These are phyloP conservation scores for Aptenodytes patagonicus DNA, from an alignment of 2,113 vertebrate genomes.

Conservation along the genomic window DNA sequence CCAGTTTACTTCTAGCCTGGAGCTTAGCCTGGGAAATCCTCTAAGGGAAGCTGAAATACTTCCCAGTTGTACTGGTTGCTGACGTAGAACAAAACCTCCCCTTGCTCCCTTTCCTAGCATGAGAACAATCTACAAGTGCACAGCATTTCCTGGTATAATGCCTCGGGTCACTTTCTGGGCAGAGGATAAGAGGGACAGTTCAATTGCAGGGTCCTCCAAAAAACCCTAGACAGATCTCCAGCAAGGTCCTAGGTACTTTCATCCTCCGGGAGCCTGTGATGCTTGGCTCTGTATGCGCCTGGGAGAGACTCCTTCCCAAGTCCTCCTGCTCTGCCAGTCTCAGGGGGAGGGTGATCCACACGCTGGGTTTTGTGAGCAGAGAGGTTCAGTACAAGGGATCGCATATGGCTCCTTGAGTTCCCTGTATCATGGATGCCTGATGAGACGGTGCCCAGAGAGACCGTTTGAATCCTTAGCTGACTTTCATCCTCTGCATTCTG, in stretches of 20 bases:
- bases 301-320: not conserved
- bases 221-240: not conserved
- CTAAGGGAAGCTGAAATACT: not conserved
- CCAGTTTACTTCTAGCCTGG: not conserved
- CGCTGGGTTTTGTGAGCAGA: not conserved
- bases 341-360: not conserved
- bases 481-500: not conserved
- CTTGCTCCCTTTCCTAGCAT: not conserved
- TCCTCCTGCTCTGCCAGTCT: not conserved
- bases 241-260: not conserved
- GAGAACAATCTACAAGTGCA: not conserved
- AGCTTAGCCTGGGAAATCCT: not conserved
- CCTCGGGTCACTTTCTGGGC: not conserved
- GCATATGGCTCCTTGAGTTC: not conserved
- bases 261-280: not conserved
- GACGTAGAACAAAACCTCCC: not conserved
- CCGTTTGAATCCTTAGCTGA: not conserved
- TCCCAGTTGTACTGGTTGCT: not conserved
- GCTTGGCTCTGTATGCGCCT: not conserved
- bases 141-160: not conserved
- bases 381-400: not conserved
- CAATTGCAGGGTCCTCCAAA: not conserved
- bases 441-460: not conserved
- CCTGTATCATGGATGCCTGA: not conserved
- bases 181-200: not conserved